Conservation (phyloP, 2,888 invertebrate species). For the Cheilosia pagana region DNA sequence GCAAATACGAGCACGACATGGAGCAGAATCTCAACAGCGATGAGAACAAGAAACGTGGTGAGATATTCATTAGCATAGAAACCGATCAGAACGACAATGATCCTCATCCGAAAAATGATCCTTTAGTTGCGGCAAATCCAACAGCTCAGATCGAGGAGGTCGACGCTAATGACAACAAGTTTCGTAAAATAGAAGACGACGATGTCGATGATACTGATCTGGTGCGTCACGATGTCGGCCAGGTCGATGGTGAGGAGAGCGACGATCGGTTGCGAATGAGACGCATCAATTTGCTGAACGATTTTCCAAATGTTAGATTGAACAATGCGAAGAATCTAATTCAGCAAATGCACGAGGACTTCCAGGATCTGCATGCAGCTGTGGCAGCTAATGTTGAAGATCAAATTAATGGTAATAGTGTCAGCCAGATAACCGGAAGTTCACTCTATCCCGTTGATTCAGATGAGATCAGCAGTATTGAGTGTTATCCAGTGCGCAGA, state of each 20-base stretch:
- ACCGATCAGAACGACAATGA: slow-evolving; percentile 80
- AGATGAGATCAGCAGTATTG: slow-evolving; percentile 82
- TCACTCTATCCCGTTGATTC: slow-evolving; percentile 79
- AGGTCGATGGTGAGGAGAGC: slow-evolving; percentile 53
- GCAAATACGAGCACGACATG: slow-evolving; percentile 54
- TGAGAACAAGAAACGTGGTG: slow-evolving; percentile 78
- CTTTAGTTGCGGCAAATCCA: slow-evolving; percentile 77
- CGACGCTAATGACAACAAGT: slow-evolving; percentile 81
- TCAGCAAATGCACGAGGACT: slow-evolving; percentile 80
- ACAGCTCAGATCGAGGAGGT: slow-evolving; percentile 81
- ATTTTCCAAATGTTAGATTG: slow-evolving; percentile 80
- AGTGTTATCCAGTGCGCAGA: slow-evolving; percentile 79
- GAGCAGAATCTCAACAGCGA: slow-evolving; percentile 55
- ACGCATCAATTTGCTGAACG: slow-evolving; percentile 61
- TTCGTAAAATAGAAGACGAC: slow-evolving; percentile 81
- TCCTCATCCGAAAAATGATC: slow-evolving; percentile 68
- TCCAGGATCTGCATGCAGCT: slow-evolving; percentile 79
- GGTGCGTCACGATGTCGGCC: slow-evolving; percentile 55
- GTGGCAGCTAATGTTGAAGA: slow-evolving; percentile 47
- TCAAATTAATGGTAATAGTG: slow-evolving; percentile 44
- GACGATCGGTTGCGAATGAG: slow-evolving; percentile 51
- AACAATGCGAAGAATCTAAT: slow-evolving; percentile 82
- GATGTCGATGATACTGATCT: slow-evolving; percentile 74
- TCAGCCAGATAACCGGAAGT: slow-evolving; percentile 52
- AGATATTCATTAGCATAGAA: slow-evolving; percentile 82